A percentile compares a stretch with the other conserved stretches of the same genome.
Evolutionary conservation across 2,797 vertebrate genomes (phyloP).

Genomic region (Acanthornis magna): DNA sequence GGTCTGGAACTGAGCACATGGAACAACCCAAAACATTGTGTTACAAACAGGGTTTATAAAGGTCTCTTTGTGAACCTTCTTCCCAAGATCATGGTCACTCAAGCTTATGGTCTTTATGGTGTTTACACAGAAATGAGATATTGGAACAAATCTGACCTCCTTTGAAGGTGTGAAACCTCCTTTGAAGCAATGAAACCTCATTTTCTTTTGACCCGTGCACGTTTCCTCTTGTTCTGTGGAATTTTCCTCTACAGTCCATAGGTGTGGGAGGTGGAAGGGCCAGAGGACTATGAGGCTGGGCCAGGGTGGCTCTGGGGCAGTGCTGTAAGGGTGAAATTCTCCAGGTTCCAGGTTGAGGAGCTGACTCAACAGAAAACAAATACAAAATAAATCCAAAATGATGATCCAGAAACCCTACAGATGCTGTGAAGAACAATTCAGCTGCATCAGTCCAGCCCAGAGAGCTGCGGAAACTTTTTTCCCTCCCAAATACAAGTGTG

Average conservation of each 20-base stretch:
- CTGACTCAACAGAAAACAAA: slow-evolving; percentile 13
- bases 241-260: accelerated
- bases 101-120: not conserved
- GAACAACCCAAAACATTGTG: not conserved
- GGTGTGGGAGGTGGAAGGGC: not conserved
- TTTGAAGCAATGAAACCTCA: not conserved
- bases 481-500: not conserved
- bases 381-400: not conserved
- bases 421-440: not conserved
- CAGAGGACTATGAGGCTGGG: not conserved
- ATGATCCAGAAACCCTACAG: not conserved
- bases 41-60: not conserved
- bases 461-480: not conserved
- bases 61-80: not conserved
- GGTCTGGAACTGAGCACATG: not conserved
- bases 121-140: not conserved
- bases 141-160: not conserved
- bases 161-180: not conserved
- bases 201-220: not conserved
- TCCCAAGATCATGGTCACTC: not conserved
- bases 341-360: not conserved
- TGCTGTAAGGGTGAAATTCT: not conserved
- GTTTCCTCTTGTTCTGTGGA: not conserved
- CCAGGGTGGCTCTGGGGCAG: not conserved
- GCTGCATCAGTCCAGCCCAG: not conserved